Conservation (phyloP, 2,888 invertebrate species). For the Drosophila paranaensis region DNA sequence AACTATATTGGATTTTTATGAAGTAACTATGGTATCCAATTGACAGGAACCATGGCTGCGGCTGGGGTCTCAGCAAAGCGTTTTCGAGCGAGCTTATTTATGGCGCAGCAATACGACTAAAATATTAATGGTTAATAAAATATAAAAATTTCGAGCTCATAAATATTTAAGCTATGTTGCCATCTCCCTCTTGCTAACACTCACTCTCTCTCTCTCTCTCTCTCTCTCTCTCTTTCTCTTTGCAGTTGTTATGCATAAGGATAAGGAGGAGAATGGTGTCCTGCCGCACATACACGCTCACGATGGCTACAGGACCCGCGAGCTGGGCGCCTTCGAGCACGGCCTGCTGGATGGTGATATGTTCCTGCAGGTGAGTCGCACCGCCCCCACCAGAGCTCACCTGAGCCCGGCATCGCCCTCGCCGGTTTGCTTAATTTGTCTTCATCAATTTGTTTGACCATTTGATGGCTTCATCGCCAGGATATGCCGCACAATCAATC, state of each 20-base stretch:
- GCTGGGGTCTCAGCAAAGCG: conserved; percentile 27
- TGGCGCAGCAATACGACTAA: conserved; percentile 46
- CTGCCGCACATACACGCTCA: conserved; percentile 88
- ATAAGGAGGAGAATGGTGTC: conserved; percentile 93
- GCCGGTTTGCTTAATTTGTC: conserved; percentile 51
- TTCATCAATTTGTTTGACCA: conserved; percentile 66
- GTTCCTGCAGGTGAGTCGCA: conserved; percentile 93
- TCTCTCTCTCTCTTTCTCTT: conserved; percentile 84
- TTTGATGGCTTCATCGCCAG: conserved; percentile 73
- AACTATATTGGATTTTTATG: conserved; percentile 73
- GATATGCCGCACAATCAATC: conserved; percentile 71
- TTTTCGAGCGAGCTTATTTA: conserved; percentile 62
- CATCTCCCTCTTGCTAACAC: background rate
- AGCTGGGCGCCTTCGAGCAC: conserved; percentile 94
- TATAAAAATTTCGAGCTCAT: conserved; percentile 51
- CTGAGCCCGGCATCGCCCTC: background rate
- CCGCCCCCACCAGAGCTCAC: background rate
- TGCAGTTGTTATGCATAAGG: conserved; percentile 97
- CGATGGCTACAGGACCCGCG: conserved; percentile 88
- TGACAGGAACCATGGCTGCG: background rate
- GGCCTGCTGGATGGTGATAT: conserved; percentile 96
- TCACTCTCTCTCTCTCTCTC: background rate
- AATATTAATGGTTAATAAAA: conserved; percentile 74
- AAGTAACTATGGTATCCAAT: conserved; percentile 72
- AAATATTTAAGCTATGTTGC: conserved; percentile 49